Evolutionary conservation across 1,140 invertebrate species (phyloP).

Genomic region (Eumaeus atala): DNA sequence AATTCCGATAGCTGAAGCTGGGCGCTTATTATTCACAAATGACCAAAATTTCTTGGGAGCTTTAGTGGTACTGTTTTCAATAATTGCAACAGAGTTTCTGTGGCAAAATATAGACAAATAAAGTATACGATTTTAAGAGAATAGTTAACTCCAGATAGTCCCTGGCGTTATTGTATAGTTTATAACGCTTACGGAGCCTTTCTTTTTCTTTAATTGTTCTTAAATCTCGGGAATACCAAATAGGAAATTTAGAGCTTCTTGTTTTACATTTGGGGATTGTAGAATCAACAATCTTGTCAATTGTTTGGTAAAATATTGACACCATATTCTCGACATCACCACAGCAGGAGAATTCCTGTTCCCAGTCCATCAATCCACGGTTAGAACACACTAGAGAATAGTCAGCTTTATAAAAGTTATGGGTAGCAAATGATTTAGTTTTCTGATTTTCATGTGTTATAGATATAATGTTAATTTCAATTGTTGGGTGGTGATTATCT

Average conservation of each 20-base stretch:
- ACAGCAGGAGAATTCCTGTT: background rate
- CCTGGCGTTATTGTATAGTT: constrained; percentile 19
- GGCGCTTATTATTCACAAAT: constrained; percentile 18
- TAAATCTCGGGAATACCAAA: constrained; percentile 5
- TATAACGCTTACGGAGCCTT: constrained; percentile 12
- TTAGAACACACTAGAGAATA: background rate
- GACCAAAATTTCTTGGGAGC: constrained; percentile 25
- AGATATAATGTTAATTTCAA: background rate
- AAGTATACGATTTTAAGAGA: constrained; percentile 14
- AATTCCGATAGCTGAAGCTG: constrained; percentile 1
- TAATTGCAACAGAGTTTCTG: constrained; percentile 10
- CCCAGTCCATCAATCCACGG: background rate
- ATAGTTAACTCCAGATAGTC: constrained; percentile 21
- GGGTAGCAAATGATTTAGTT: background rate
- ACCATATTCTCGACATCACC: background rate
- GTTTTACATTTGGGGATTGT: constrained; percentile 9
- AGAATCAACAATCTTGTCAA: background rate
- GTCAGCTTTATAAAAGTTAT: background rate
- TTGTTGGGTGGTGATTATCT: background rate
- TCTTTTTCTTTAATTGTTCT: constrained; percentile 19
- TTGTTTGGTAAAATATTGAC: background rate
- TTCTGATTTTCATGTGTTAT: background rate
- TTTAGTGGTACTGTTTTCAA: constrained; percentile 18
- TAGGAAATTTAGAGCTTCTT: constrained; percentile 20
- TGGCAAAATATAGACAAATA: constrained; percentile 14